Evolutionary conservation across 2,888 invertebrate species (phyloP).

Genomic region (Psylliodes chrysocephalus): DNA sequence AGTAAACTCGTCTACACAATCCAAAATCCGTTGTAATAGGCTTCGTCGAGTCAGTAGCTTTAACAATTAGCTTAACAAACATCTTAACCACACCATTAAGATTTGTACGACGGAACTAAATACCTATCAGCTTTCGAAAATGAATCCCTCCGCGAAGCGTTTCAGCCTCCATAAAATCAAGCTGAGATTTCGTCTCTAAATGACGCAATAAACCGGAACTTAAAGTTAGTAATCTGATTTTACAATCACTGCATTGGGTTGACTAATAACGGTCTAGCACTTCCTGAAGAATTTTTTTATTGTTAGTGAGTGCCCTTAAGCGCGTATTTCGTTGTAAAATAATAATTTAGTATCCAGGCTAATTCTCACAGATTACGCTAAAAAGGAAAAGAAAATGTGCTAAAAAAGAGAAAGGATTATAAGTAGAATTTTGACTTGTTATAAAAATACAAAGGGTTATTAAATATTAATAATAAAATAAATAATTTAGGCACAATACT

Average conservation of each 20-base stretch:
- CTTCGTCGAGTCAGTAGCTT: background rate
- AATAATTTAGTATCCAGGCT: too few relatives aligned
- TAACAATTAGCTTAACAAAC: conserved; percentile 2
- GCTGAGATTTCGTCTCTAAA: background rate
- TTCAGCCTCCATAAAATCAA: background rate
- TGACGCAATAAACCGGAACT: conserved; percentile 2
- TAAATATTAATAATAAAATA: too few relatives aligned
- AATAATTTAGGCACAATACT: too few relatives aligned
- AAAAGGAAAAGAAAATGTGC: too few relatives aligned
- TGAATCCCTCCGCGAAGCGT: background rate
- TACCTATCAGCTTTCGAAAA: conserved; percentile 9
- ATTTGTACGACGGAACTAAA: conserved; percentile 1
- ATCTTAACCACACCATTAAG: conserved; percentile 11
- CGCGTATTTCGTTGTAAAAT: too few relatives aligned
- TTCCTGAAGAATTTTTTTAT: background rate
- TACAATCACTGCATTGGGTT: background rate
- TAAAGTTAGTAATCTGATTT: conserved; percentile 7
- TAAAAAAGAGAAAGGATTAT: too few relatives aligned
- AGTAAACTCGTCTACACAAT: background rate
- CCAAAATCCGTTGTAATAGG: background rate
- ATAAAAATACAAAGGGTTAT: too few relatives aligned
- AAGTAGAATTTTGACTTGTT: too few relatives aligned
- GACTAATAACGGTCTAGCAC: conserved; percentile 9
- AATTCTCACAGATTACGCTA: too few relatives aligned
- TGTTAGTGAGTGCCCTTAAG: too few relatives aligned